phyloP scores from a whole-genome alignment of 2,113 vertebrate genomes.

The Stegostoma tigrinum region DNA sequence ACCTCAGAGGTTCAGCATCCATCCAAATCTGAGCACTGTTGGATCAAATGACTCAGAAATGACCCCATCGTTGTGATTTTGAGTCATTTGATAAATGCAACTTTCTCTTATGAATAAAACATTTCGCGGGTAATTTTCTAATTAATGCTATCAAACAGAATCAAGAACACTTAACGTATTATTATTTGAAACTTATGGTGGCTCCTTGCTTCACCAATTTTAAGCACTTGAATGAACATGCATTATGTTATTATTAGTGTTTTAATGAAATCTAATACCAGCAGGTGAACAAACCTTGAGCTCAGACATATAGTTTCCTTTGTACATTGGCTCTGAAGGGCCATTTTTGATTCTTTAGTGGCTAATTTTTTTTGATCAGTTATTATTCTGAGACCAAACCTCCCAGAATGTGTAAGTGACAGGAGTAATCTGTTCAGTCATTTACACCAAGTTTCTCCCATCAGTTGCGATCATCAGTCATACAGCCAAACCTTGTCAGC shows the following conservation, averaged over 20 bases:
- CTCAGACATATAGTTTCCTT: slow-evolving; percentile 1
- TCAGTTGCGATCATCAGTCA: slow-evolving; percentile 23
- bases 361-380: slow-evolving; percentile 25
- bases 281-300: neutral
- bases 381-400: neutral
- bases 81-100: neutral
- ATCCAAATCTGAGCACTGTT: neutral
- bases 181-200: slow-evolving; percentile 16
- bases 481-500: neutral
- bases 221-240: slow-evolving; percentile 6
- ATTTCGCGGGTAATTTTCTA: neutral
- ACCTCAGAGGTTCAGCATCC: neutral
- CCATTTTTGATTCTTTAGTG: neutral
- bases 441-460: neutral
- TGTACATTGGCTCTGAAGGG: neutral
- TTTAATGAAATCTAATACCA: neutral
- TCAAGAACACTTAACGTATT: slow-evolving; percentile 10
- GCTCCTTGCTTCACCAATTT: slow-evolving; percentile 7
- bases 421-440: slow-evolving; percentile 23
- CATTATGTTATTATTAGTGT: neutral
- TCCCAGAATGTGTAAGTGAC: neutral
- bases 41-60: neutral
- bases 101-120: too few relatives aligned
- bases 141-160: neutral
- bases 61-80: neutral